phyloP scores from a whole-genome alignment of 2,797 vertebrate species.

The Scomberomorus guttatus region DNA sequence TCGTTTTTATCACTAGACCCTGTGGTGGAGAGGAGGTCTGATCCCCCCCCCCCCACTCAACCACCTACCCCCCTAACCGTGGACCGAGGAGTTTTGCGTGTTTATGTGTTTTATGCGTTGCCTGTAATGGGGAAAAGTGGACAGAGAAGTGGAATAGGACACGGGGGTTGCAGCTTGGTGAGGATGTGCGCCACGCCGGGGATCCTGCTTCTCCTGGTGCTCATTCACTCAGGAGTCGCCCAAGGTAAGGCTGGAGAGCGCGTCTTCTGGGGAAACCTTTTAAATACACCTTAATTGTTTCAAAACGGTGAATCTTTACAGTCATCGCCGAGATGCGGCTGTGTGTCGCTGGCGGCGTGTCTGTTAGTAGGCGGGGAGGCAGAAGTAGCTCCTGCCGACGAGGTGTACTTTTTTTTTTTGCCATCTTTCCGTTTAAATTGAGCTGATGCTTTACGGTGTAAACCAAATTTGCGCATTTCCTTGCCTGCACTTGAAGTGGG shows the following conservation, averaged over 20 bases:
- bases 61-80: too few relatives aligned
- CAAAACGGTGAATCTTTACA: slow-evolving; percentile 3
- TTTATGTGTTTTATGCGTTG: slow-evolving; percentile 65
- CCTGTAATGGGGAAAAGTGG: slow-evolving; percentile 89
- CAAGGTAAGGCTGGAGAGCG: slow-evolving; percentile 86
- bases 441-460: slow-evolving; percentile 20
- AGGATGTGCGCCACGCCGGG: slow-evolving; percentile 89
- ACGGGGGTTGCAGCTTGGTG: slow-evolving; percentile 81
- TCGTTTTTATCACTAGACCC: slow-evolving; percentile 50
- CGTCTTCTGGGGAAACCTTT: slow-evolving; percentile 12
- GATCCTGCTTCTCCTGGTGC: slow-evolving; percentile 87
- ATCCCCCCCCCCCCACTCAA: slow-evolving; percentile 28
- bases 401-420: slow-evolving; percentile 24
- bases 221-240: slow-evolving; percentile 85
- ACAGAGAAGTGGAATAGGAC: slow-evolving; percentile 89
- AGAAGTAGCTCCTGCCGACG: slow-evolving; percentile 17
- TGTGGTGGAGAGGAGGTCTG: slow-evolving; percentile 40
- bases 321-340: slow-evolving; percentile 12
- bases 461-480: slow-evolving; percentile 1
- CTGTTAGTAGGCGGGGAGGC: not conserved
- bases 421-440: slow-evolving; percentile 23
- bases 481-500: not conserved
- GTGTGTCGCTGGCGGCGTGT: slow-evolving; percentile 1
- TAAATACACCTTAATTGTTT: slow-evolving; percentile 37
- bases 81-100: slow-evolving; percentile 69